These are phyloP conservation scores for Myiopsitta monachus DNA, from an alignment of 2,113 vertebrate species.

Conservation along the genomic window DNA sequence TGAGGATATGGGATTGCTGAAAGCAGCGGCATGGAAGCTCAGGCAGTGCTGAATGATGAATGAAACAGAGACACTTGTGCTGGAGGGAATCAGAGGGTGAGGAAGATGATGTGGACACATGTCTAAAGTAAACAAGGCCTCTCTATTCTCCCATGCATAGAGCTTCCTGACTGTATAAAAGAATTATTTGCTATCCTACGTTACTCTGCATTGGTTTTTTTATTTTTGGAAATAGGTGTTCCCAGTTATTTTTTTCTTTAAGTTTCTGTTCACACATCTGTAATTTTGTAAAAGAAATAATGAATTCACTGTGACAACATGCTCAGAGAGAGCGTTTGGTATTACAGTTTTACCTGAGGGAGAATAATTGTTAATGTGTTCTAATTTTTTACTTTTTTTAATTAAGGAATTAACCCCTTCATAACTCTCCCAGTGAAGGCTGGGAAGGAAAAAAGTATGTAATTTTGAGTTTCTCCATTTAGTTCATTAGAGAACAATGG, in stretches of 20 bases:
- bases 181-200: background rate
- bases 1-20: background rate
- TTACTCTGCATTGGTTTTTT: background rate
- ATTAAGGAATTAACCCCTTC: conserved; percentile 30
- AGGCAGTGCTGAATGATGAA: background rate
- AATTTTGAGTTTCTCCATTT: background rate
- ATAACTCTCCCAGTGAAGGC: background rate
- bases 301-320: background rate
- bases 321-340: background rate
- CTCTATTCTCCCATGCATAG: rapidly evolving
- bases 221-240: conserved; percentile 14
- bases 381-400: background rate
- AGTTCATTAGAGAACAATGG: background rate
- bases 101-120: background rate
- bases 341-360: background rate
- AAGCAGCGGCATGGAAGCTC: background rate
- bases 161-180: background rate
- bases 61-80: background rate
- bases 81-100: background rate
- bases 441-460: background rate
- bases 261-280: conserved; percentile 31
- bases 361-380: background rate
- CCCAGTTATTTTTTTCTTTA: background rate
- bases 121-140: background rate
- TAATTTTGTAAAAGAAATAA: conserved; percentile 11